Evolutionary conservation across 2,888 invertebrate species (phyloP).

Genomic region (Podotricha telesiphe): DNA sequence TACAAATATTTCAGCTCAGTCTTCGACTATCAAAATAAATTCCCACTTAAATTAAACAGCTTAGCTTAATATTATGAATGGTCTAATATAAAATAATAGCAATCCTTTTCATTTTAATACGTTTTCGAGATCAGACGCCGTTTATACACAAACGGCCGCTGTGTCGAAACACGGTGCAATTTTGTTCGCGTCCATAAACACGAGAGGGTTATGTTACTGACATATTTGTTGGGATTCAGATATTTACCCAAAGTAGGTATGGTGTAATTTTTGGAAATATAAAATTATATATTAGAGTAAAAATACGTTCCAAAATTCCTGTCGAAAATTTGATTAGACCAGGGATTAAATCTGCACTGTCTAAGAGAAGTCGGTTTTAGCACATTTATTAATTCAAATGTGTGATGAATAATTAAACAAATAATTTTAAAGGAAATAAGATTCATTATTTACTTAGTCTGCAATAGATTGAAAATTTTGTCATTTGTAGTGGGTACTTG

Average conservation of each 20-base stretch:
- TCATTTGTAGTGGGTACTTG: too few species aligned
- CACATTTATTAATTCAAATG: too few species aligned
- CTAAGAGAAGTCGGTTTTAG: too few species aligned
- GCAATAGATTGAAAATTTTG: too few species aligned
- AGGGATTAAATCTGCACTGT: too few species aligned
- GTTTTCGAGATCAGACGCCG: constrained; percentile 58
- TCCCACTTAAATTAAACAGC: constrained; percentile 27
- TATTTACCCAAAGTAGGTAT: not conserved
- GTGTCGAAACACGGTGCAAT: constrained; percentile 58
- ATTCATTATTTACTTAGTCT: too few species aligned
- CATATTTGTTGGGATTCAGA: constrained; percentile 25
- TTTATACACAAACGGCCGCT: constrained; percentile 63
- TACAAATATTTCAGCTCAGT: constrained; percentile 9
- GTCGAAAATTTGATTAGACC: too few species aligned
- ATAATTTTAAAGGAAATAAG: too few species aligned
- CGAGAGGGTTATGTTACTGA: constrained; percentile 49
- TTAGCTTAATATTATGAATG: constrained; percentile 36
- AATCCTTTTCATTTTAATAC: constrained; percentile 66
- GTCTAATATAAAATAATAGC: constrained; percentile 56
- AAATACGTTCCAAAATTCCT: too few species aligned
- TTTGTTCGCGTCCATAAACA: constrained; percentile 57
- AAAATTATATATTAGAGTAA: too few species aligned
- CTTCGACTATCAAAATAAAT: constrained; percentile 30
- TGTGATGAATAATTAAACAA: too few species aligned
- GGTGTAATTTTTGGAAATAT: not conserved